phyloP scores from a whole-genome alignment of 2,888 invertebrate genomes.

The Enchytraeus crypticus region DNA sequence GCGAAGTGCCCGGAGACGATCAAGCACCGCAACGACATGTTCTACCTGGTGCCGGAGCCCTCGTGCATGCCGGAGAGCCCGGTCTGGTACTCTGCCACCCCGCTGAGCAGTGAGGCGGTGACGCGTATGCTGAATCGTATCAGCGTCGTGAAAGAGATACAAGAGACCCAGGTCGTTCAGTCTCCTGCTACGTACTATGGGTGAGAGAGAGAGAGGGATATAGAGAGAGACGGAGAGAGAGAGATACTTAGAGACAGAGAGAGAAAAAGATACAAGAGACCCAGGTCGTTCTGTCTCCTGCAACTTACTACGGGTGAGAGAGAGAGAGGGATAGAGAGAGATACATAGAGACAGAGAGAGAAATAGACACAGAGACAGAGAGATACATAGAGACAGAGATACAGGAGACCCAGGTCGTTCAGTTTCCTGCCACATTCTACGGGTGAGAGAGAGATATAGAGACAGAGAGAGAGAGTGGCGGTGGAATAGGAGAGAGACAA shows the following conservation, averaged over 20 bases:
- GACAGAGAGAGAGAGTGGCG: no score
- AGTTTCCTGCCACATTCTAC: not conserved
- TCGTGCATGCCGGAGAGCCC: conserved; percentile 91
- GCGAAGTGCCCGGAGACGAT: conserved; percentile 93
- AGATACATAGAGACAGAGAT: conserved; percentile 49
- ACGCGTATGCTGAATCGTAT: conserved; percentile 86
- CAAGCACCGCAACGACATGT: conserved; percentile 82
- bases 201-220: no score
- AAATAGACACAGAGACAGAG: no score
- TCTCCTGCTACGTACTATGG: not conserved
- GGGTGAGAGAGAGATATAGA: no score
- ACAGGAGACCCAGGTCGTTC: conserved; percentile 34
- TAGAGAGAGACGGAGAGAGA: no score
- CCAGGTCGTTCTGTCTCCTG: conserved; percentile 4
- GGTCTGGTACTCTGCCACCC: conserved; percentile 88
- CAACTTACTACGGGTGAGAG: no score
- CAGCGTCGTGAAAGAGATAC: conserved; percentile 48
- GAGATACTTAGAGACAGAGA: no score
- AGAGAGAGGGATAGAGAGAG: no score
- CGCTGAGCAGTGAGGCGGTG: conserved; percentile 68
- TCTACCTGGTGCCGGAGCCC: conserved; percentile 83
- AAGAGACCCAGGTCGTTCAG: conserved; percentile 32
- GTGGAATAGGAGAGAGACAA: no score
- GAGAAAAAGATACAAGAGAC: conserved; percentile 49
- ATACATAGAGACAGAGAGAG: no score